phyloP scores from a whole-genome alignment of 2,888 invertebrate species.

The Chrysolina haemoptera region DNA sequence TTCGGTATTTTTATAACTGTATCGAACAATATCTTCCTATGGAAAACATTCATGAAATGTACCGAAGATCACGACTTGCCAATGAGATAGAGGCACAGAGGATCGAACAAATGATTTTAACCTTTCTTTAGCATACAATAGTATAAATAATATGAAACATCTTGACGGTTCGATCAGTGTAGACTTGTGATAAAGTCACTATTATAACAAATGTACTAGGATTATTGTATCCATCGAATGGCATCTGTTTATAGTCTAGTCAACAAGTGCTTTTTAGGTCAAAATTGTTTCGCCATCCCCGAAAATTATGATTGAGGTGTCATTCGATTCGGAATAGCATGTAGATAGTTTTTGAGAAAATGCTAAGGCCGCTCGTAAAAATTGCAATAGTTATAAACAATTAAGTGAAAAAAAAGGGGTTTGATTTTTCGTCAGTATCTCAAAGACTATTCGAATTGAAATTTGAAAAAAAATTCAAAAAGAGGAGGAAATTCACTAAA shows the following conservation, averaged over 20 bases:
- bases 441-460: too few relatives aligned
- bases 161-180: slow-evolving; percentile 17
- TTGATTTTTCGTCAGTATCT: too few relatives aligned
- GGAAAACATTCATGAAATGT: slow-evolving; percentile 13
- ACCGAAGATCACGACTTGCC: slow-evolving; percentile 16
- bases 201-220: neutral
- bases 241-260: neutral
- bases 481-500: too few relatives aligned
- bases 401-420: too few relatives aligned
- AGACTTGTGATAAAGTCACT: neutral
- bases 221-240: neutral
- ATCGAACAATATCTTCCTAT: slow-evolving; percentile 6
- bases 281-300: too few relatives aligned
- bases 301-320: too few relatives aligned
- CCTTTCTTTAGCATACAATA: slow-evolving; percentile 26
- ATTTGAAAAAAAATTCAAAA: too few relatives aligned
- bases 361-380: too few relatives aligned
- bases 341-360: too few relatives aligned
- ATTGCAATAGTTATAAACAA: too few relatives aligned
- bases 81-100: neutral
- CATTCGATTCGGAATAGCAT: too few relatives aligned
- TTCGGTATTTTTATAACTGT: slow-evolving; percentile 9
- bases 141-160: slow-evolving; percentile 14
- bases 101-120: slow-evolving; percentile 25
- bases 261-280: too few relatives aligned